Conservation (phyloP, 2,113 vertebrate species). For the Lates calcarifer region DNA sequence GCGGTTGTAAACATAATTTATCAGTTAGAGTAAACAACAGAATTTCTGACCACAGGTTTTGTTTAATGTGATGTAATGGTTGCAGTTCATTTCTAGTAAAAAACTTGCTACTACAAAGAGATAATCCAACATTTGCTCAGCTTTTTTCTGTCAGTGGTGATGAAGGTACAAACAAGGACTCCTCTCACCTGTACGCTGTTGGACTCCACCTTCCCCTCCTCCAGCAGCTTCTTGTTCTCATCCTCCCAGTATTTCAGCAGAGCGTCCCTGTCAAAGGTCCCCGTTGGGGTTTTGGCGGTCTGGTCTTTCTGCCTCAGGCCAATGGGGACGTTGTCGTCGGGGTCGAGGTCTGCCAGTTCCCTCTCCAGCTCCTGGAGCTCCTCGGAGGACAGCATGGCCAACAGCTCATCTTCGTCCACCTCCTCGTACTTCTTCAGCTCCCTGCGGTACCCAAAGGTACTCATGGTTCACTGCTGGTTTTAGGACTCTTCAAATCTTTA, state of each 20-base stretch:
- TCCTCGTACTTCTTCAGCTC: slow-evolving; percentile 92
- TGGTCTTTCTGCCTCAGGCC: slow-evolving; percentile 92
- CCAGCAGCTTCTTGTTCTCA: slow-evolving; percentile 88
- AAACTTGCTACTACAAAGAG: too few species aligned
- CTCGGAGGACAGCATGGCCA: slow-evolving; percentile 89
- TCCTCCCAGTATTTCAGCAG: slow-evolving; percentile 93
- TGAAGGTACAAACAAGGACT: too few species aligned
- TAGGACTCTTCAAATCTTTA: not conserved
- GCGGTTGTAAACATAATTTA: not conserved
- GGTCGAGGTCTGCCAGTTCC: slow-evolving; percentile 90
- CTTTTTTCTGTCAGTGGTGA: too few species aligned
- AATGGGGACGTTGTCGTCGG: slow-evolving; percentile 86
- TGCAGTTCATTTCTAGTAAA: too few species aligned
- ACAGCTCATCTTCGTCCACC: slow-evolving; percentile 91
- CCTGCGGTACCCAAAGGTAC: slow-evolving; percentile 89
- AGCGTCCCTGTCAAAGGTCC: slow-evolving; percentile 88
- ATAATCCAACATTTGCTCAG: too few species aligned
- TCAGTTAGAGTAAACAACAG: too few species aligned
- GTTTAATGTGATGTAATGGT: too few species aligned
- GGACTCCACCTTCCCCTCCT: slow-evolving; percentile 79
- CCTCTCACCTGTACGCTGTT: slow-evolving; percentile 55
- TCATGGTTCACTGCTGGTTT: slow-evolving; percentile 80
- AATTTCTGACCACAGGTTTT: not conserved
- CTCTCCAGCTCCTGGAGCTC: slow-evolving; percentile 92
- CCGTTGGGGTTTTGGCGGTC: slow-evolving; percentile 88